phyloP scores from a whole-genome alignment of 2,888 invertebrate genomes.

The Penaeus monodon region DNA sequence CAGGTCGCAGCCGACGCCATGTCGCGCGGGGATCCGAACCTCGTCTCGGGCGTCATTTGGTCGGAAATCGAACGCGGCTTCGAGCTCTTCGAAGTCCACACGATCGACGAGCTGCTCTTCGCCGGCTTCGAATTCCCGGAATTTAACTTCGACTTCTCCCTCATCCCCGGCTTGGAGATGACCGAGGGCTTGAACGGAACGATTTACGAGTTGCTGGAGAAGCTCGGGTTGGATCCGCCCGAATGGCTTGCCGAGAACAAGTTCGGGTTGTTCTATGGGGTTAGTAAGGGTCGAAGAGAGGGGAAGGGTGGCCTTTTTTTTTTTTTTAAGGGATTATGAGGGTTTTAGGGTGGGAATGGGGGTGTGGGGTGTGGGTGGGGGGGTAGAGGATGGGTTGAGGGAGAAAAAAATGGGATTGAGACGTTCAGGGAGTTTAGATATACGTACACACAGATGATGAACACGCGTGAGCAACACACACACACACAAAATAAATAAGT shows the following conservation, averaged over 20 bases:
- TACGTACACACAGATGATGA: too few relatives aligned
- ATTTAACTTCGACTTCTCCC: slow-evolving; percentile 54
- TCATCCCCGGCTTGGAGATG: neutral
- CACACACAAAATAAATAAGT: too few relatives aligned
- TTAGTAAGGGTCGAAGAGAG: neutral
- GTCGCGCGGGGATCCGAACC: neutral
- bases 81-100: slow-evolving; percentile 47
- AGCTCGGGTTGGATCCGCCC: slow-evolving; percentile 3
- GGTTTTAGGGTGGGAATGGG: too few relatives aligned
- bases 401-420: too few relatives aligned
- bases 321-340: too few relatives aligned
- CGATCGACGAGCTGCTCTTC: slow-evolving; percentile 51
- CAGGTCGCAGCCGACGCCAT: slow-evolving; percentile 26
- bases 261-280: slow-evolving; percentile 33
- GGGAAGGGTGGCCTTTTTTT: too few relatives aligned
- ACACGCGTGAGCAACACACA: too few relatives aligned
- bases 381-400: too few relatives aligned
- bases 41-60: slow-evolving; percentile 36
- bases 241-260: slow-evolving; percentile 23
- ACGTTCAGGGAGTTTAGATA: too few relatives aligned
- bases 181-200: slow-evolving; percentile 37
- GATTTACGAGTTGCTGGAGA: slow-evolving; percentile 37
- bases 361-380: too few relatives aligned
- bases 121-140: slow-evolving; percentile 51
- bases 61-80: slow-evolving; percentile 47